Percentiles rank a stretch among this genome's conserved stretches.
phyloP scores from a whole-genome alignment of 2,888 invertebrate genomes.

The Apotomis betuletana region DNA sequence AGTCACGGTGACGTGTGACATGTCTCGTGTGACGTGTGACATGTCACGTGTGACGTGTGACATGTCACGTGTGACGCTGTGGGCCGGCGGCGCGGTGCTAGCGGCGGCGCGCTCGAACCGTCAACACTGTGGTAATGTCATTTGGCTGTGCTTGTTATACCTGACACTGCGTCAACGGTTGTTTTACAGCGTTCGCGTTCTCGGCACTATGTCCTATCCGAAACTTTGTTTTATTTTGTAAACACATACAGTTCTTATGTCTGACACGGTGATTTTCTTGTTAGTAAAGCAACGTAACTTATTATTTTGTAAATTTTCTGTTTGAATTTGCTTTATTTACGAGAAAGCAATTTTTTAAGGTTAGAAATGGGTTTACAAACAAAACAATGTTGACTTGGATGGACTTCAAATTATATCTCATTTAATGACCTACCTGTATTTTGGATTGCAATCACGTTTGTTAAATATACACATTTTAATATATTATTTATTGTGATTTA shows the following conservation, averaged over 20 bases:
- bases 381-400: background rate
- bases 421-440: background rate
- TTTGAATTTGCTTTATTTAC: too few relatives aligned
- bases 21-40: too few relatives aligned
- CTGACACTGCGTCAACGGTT: constrained; percentile 7
- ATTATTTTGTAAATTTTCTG: too few relatives aligned
- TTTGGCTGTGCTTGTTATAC: constrained; percentile 31
- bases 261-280: too few relatives aligned
- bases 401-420: background rate
- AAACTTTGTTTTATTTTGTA: background rate
- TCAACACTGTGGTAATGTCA: constrained; percentile 16
- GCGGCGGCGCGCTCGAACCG: constrained; percentile 4
- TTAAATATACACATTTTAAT: background rate
- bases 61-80: background rate
- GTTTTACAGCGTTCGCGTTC: background rate
- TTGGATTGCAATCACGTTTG: background rate
- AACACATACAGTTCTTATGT: background rate
- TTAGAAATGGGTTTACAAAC: too few relatives aligned
- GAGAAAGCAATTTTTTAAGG: too few relatives aligned
- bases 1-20: too few relatives aligned
- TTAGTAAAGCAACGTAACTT: too few relatives aligned
- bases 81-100: constrained; percentile 12
- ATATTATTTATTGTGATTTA: constrained; percentile 4
- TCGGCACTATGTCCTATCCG: constrained; percentile 1
- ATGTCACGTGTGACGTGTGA: background rate